phyloP scores from a whole-genome alignment of 2,113 vertebrate species.

The Empidonax alnorum region DNA sequence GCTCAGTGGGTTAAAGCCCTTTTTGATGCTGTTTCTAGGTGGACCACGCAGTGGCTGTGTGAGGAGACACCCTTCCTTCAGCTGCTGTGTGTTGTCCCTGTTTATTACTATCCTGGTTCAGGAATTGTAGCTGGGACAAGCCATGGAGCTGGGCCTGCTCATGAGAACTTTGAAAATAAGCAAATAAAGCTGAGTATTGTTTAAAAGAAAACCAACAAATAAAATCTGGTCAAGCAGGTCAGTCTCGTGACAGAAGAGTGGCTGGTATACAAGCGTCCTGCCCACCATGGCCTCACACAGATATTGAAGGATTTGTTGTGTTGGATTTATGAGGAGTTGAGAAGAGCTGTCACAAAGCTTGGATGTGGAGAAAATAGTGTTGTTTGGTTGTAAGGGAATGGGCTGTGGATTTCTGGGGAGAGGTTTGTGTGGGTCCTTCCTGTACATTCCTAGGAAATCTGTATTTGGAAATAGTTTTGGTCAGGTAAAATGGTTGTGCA shows the following conservation, averaged over 20 bases:
- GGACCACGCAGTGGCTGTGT: not conserved
- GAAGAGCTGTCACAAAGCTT: not conserved
- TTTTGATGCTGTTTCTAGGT: not conserved
- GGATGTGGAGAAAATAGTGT: not conserved
- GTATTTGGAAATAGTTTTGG: not conserved
- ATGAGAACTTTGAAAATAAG: not conserved
- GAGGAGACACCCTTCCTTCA: not conserved
- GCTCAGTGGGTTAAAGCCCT: not conserved
- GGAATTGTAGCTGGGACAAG: not conserved
- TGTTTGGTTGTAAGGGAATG: not conserved
- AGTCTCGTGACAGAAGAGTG: not conserved
- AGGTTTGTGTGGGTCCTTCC: not conserved
- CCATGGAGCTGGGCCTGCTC: not conserved
- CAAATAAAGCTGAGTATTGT: not conserved
- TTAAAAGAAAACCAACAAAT: not conserved
- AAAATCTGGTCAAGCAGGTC: not conserved
- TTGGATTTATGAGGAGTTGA: not conserved
- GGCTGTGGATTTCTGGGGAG: not conserved
- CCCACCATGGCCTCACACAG: fast-evolving
- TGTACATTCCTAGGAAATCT: not conserved
- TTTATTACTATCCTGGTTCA: not conserved
- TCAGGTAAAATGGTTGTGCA: not conserved
- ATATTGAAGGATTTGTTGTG: not conserved
- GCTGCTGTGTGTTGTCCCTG: not conserved
- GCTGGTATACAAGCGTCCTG: not conserved